These are phyloP conservation scores for Oryctes rhinoceros DNA, from an alignment of 1,140 invertebrate species.

Conservation along the genomic window DNA sequence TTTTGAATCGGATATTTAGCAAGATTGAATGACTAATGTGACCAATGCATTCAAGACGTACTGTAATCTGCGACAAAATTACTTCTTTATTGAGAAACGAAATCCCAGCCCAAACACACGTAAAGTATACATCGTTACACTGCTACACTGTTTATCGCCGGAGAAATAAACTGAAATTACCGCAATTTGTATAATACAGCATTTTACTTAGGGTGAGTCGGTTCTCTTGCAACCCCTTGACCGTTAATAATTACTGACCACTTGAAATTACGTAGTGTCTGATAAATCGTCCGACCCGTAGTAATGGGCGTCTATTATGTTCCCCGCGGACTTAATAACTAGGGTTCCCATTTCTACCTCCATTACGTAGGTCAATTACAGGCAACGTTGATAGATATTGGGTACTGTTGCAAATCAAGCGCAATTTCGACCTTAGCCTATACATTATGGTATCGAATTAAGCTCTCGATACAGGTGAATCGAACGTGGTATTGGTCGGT, in stretches of 20 bases:
- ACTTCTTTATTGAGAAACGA: no score
- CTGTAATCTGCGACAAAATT: no score
- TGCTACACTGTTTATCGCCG: not conserved
- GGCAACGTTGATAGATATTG: conserved; percentile 34
- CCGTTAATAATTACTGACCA: conserved; percentile 26
- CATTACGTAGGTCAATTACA: conserved; percentile 37
- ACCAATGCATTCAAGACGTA: no score
- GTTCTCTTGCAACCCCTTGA: not conserved
- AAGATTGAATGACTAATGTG: no score
- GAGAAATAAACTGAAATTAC: not conserved
- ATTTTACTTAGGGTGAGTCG: not conserved
- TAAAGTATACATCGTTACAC: not conserved
- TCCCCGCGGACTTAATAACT: conserved; percentile 31
- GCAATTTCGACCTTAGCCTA: conserved; percentile 1
- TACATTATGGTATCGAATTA: conserved; percentile 15
- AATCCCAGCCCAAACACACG: no score
- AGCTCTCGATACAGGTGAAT: not conserved
- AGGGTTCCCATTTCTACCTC: conserved; percentile 19
- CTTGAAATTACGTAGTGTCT: conserved; percentile 26
- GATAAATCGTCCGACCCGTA: conserved; percentile 22
- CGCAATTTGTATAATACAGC: conserved; percentile 1
- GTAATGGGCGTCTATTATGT: conserved; percentile 29
- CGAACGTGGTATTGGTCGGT: not conserved
- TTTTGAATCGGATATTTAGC: no score
- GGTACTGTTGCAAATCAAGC: conserved; percentile 15